phyloP scores from a whole-genome alignment of 2,113 vertebrate species.

The Chlorocebus sabaeus region DNA sequence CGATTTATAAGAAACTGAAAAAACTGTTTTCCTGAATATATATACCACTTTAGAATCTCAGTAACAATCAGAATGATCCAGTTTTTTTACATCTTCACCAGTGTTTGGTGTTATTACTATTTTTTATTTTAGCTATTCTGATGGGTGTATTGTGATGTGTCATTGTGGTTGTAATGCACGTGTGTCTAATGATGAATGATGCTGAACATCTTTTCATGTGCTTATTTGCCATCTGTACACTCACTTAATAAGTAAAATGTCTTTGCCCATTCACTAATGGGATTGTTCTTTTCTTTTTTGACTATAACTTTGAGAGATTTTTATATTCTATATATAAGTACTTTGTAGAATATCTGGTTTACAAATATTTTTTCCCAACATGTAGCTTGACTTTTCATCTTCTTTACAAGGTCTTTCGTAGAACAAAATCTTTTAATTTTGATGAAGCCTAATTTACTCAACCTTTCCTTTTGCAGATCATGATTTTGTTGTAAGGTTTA shows the following conservation, averaged over 20 bases:
- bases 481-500: not conserved
- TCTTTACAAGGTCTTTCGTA: not conserved
- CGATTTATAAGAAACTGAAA: not conserved
- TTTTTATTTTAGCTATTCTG: not conserved
- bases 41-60: not conserved
- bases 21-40: not conserved
- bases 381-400: not conserved
- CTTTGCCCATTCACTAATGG: not conserved
- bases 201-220: not conserved
- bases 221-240: not conserved
- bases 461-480: not conserved
- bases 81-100: not conserved
- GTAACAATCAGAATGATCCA: not conserved
- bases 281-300: not conserved
- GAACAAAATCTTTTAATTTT: not conserved
- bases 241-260: not conserved
- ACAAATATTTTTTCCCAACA: not conserved
- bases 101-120: not conserved
- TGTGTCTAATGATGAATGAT: not conserved
- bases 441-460: not conserved
- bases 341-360: not conserved
- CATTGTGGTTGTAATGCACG: not conserved
- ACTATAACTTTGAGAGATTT: not conserved
- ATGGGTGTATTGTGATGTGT: not conserved
- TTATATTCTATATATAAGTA: not conserved